Conservation (phyloP, 2,888 invertebrate genomes). For the Drosophila merina region DNA sequence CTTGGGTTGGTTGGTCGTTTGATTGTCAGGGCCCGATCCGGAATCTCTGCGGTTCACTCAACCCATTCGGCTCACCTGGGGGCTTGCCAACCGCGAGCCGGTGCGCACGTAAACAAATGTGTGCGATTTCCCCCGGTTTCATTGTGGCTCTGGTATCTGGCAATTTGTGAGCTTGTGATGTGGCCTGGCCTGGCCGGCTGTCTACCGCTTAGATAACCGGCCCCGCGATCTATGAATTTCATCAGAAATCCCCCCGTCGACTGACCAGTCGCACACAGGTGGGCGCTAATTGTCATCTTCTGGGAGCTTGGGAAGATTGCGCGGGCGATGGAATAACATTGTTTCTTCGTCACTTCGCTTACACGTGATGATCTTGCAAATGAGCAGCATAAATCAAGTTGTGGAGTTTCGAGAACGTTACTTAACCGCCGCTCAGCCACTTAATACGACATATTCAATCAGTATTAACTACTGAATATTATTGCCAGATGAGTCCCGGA, state of each 20-base stretch:
- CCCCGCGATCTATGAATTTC: conserved; percentile 33
- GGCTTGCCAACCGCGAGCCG: conserved; percentile 31
- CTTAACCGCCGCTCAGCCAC: conserved; percentile 16
- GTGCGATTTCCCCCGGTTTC: conserved; percentile 50
- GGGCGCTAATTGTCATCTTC: conserved; percentile 15
- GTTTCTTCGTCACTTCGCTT: conserved; percentile 18
- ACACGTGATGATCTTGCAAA: conserved; percentile 31
- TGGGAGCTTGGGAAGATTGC: not conserved
- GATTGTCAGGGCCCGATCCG: conserved; percentile 11
- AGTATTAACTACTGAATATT: not conserved
- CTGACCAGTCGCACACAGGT: conserved; percentile 3
- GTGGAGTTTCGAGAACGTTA: conserved; percentile 27
- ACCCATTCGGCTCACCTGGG: conserved; percentile 44
- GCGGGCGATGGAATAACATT: conserved; percentile 1
- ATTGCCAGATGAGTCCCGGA: not conserved
- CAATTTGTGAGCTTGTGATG: conserved; percentile 28
- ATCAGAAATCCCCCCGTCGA: conserved; percentile 46
- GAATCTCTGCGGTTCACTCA: conserved; percentile 29
- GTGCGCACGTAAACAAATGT: conserved; percentile 29
- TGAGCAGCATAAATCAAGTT: conserved; percentile 22
- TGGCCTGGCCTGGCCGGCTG: not conserved
- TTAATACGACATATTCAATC: not conserved
- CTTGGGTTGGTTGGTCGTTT: not conserved
- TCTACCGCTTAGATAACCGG: conserved; percentile 46
- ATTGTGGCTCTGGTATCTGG: conserved; percentile 13